A percentile compares a stretch with the other conserved stretches of the same genome.
Evolutionary conservation across 2,113 vertebrate genomes (phyloP).

Genomic region (Polypterus senegalus): DNA sequence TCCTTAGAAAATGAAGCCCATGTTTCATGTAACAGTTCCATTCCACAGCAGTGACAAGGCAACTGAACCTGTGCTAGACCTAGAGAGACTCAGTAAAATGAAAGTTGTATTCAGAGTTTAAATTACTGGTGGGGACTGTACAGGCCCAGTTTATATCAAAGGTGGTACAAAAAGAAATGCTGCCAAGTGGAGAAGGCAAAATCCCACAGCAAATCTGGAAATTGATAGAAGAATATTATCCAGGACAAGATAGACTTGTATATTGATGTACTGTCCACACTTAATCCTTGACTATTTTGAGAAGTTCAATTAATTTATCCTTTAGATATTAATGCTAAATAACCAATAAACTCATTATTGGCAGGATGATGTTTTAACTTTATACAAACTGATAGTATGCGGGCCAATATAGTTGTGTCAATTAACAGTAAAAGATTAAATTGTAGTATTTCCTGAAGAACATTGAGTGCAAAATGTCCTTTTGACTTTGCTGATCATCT

Average conservation of each 20-base stretch:
- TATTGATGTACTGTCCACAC: background rate
- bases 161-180: background rate
- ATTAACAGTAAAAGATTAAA: too few relatives aligned
- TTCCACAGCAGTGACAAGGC: background rate
- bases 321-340: too few relatives aligned
- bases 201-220: background rate
- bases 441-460: too few relatives aligned
- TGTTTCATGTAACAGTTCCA: slow-evolving; percentile 2
- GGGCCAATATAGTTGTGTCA: too few relatives aligned
- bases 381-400: too few relatives aligned
- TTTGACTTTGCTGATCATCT: too few relatives aligned
- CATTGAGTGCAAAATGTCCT: too few relatives aligned
- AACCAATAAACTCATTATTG: too few relatives aligned
- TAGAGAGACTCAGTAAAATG: slow-evolving; percentile 11
- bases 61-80: slow-evolving; percentile 4
- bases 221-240: slow-evolving; percentile 8
- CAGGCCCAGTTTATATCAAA: slow-evolving; percentile 10
- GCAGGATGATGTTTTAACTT: too few relatives aligned
- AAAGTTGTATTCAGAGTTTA: slow-evolving; percentile 7
- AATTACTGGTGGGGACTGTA: slow-evolving; percentile 16
- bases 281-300: background rate
- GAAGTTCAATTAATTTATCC: too few relatives aligned
- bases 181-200: slow-evolving; percentile 5
- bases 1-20: background rate
- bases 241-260: slow-evolving; percentile 6